These are phyloP conservation scores for Caenorhabditis becei DNA, from an alignment of 2,888 invertebrate species.

Conservation along the genomic window DNA sequence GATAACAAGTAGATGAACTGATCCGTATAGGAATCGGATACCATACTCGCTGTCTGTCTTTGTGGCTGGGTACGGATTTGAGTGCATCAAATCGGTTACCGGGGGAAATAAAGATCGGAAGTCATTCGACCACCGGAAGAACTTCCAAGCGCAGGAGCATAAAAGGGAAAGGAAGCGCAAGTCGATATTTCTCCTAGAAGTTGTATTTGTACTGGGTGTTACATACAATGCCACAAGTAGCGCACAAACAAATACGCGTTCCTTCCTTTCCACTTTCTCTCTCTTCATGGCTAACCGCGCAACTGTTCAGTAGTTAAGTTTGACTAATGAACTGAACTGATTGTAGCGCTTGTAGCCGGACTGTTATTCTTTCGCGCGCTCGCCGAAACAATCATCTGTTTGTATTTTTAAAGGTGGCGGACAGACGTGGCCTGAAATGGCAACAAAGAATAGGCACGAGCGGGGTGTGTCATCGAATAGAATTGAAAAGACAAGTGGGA, in stretches of 20 bases:
- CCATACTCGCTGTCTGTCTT: background rate
- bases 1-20: constrained; percentile 39
- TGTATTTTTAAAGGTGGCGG: constrained; percentile 11
- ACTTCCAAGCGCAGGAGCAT: too few species aligned
- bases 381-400: constrained; percentile 16
- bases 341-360: background rate
- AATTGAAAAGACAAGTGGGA: background rate
- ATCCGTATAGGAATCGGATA: constrained; percentile 7
- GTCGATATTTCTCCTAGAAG: constrained; percentile 39
- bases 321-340: constrained; percentile 19
- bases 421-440: background rate
- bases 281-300: constrained; percentile 27
- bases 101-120: too few species aligned
- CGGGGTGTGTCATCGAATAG: constrained; percentile 48
- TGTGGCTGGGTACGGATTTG: too few species aligned
- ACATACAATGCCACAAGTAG: constrained; percentile 62
- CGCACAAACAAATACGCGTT: constrained; percentile 56
- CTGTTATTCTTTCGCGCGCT: background rate
- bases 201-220: constrained; percentile 60
- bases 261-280: background rate
- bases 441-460: constrained; percentile 18
- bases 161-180: constrained; percentile 23
- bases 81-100: too few species aligned
- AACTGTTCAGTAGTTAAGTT: constrained; percentile 15
- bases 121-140: too few species aligned